Base-by-base conservation (phyloP, 2,888 invertebrate species). In the Spodoptera picta region DNA sequence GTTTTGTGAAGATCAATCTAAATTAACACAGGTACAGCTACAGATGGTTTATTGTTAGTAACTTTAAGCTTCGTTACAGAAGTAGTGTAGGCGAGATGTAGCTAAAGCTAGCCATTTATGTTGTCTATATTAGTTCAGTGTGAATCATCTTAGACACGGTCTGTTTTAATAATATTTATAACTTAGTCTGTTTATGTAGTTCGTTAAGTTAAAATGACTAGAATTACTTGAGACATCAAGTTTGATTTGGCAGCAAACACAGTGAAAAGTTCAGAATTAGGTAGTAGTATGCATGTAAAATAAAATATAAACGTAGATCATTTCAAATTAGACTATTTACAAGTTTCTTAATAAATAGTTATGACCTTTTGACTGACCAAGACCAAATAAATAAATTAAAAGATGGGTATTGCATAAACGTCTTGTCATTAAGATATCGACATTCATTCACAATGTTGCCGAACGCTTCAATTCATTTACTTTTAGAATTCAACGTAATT, bases 401-500 rank as follows among this genome's bases (percentile, higher is more conserved):
- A 60, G 14, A 55, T 46, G 62, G 49, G 9, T 9, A 53, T 61
- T 45, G 42, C 55, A 56, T 47, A 45, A 58, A 51, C 36, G 46
- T 52, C 49, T 24, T 1, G 41, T 36, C 9, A 56, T 55, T 47
- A 54, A 49, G 44, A 53, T 43, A 54, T 62, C 45, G 3, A 53
- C 19, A 68, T 64, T 69, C 12, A 62, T 65, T 65, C 54, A 48
- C 50, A 54, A 57, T 47, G 43, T 47, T 58, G 24, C 48, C 4
- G 42, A 56, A 65, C 36, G 19, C n/a, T 59, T 45, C 4, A 12
- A 55, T 44, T n/a, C 48, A 48, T 53, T 72, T 50, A 57, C 54
- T 60, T 36, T 69, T 60, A 48, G 62, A 69, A 75, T 58, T 51
- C n/a, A 69, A 63, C 36, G 55, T 51, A 49, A 51, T 61, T 75